Evolutionary conservation across 1,140 invertebrate species (phyloP).

Genomic region (Caenorhabditis inopinata): DNA sequence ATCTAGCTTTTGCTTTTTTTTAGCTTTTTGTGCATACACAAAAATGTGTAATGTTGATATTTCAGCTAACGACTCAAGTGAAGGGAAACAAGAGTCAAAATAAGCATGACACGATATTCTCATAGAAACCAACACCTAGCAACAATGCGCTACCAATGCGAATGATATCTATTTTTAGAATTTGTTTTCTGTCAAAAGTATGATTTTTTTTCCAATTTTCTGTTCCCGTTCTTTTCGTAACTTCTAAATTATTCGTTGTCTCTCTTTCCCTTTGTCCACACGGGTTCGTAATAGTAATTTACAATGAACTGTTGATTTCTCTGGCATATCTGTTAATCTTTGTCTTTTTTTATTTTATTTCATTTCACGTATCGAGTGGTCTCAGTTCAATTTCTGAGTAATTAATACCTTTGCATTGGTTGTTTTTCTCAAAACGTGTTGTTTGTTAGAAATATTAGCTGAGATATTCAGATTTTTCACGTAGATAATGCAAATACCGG

Average conservation of each 20-base stretch:
- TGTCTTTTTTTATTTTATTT: neutral
- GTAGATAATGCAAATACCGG: slow-evolving; percentile 1
- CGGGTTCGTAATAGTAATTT: neutral
- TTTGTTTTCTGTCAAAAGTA: neutral
- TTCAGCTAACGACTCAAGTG: neutral
- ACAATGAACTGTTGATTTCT: neutral
- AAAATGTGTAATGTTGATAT: neutral
- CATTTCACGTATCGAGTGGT: neutral
- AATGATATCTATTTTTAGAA: neutral
- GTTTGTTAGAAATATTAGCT: neutral
- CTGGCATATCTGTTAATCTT: too few relatives aligned
- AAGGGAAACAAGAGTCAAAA: neutral
- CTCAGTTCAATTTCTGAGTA: slow-evolving; percentile 7
- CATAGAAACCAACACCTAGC: neutral
- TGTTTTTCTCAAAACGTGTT: neutral
- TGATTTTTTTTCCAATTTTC: neutral
- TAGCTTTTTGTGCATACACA: too few relatives aligned
- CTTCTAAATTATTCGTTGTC: too few relatives aligned
- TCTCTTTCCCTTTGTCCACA: too few relatives aligned
- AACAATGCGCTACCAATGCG: neutral
- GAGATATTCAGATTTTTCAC: neutral
- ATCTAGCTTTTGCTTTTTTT: too few relatives aligned
- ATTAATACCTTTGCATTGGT: neutral
- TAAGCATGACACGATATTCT: neutral
- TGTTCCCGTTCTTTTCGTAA: neutral